Evolutionary conservation across 2,797 vertebrate species (phyloP), one percentile per base, ranked within the genome.

Genomic region (Liparis tanakae): DNA sequence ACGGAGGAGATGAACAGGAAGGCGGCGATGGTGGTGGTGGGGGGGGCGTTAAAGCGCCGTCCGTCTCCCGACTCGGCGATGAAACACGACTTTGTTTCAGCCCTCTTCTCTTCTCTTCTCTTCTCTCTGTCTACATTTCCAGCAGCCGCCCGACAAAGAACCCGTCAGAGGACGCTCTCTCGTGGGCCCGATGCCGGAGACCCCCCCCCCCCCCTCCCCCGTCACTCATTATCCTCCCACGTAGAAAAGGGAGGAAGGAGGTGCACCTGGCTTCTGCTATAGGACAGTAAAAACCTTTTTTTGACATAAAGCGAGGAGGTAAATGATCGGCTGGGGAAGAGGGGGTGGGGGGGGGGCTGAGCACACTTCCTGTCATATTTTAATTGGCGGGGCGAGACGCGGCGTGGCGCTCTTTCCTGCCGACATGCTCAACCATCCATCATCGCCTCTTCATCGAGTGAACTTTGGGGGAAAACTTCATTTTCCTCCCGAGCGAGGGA

Each of bases 301-400:
- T 79, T 18, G 39, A 54, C 67, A 81, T 60, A 46, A 70, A 75
- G 78, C 50, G 3, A 57, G 34, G 22, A n/a, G 64, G 77, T 82
- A 85, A 89, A 90, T 83, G 80, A 88, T 87, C 80, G 6, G 36
- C 7, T 30, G 14, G 25, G 17, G 54, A 0, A 10, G 1, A 48
- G 22, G 2, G 3, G 44, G 25, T 30, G 6, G 51, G 33, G 46
- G 33, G 3, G 2, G 44, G 34, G 36, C 25, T 30, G 25, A 30
- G 73, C 60, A 58, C 59, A 79, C 68, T 81, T 81, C 66, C 67
- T 81, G 80, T 88, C 85, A 83, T 65, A 73, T 80, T 88, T 91
- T 91, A 91, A 92, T 91, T 90, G 85, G 85, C 79, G 76, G n/a
- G 67, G 22, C 30, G 74, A 72, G 69, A 87, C 87, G 90, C 91